Evolutionary conservation across 2,888 invertebrate genomes (phyloP).

Genomic region (Elysia crispata): DNA sequence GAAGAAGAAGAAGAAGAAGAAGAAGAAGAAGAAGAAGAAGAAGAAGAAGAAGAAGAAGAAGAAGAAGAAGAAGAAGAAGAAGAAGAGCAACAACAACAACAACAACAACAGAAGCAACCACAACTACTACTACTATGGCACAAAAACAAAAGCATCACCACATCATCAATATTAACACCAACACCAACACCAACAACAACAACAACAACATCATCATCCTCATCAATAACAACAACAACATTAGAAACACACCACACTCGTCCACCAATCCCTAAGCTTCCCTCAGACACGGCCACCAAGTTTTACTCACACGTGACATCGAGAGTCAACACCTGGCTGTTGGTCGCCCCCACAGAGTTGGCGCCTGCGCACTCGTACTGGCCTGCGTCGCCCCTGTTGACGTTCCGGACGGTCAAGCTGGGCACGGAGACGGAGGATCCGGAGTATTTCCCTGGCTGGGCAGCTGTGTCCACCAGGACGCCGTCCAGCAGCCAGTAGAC

Average conservation of each 20-base stretch:
- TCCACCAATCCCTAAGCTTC: neutral
- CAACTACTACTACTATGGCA: neutral
- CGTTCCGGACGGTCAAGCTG: constrained; percentile 16
- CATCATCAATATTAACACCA: too few relatives aligned
- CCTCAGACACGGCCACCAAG: neutral
- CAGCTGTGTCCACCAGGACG: constrained; percentile 2
- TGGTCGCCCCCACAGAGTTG: constrained; percentile 7
- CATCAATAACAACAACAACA: neutral
- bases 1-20: neutral
- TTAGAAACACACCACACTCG: neutral
- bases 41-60: neutral
- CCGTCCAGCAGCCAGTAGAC: too few relatives aligned
- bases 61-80: neutral
- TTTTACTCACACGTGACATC: constrained; percentile 2
- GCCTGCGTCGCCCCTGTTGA: neutral
- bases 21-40: neutral
- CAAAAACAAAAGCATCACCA: too few relatives aligned
- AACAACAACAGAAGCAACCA: too few relatives aligned
- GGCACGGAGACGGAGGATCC: constrained; percentile 15
- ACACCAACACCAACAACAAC: neutral
- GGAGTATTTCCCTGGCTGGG: neutral
- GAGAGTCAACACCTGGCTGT: neutral
- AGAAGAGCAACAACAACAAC: neutral
- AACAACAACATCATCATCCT: neutral
- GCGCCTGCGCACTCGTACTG: constrained; percentile 14